These are phyloP conservation scores for Melitaea cinxia DNA, from an alignment of 1,140 invertebrate species.

Conservation along the genomic window DNA sequence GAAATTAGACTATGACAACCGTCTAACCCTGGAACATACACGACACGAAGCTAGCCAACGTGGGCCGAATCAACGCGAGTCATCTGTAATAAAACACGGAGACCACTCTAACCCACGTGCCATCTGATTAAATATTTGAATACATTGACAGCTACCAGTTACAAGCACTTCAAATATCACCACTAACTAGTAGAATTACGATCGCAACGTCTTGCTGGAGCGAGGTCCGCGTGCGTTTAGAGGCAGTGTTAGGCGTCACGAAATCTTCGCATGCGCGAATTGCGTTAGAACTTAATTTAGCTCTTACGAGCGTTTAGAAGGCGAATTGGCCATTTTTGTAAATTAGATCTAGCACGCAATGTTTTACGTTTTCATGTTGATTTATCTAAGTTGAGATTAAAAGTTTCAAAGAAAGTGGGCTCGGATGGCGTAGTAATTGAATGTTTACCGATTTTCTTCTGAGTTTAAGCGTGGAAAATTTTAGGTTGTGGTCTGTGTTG, in stretches of 20 bases:
- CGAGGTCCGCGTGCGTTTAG: conserved; percentile 20
- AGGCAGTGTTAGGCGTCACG: conserved; percentile 45
- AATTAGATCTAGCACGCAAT: conserved; percentile 75
- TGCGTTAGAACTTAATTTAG: conserved; percentile 75
- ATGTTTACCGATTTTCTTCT: conserved; percentile 16
- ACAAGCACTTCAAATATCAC: conserved; percentile 29
- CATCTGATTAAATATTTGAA: conserved; percentile 73
- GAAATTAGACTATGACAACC: conserved; percentile 50
- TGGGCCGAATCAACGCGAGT: conserved; percentile 66
- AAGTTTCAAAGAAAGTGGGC: conserved; percentile 38
- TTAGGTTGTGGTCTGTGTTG: conserved; percentile 16
- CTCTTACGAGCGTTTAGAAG: conserved; percentile 73
- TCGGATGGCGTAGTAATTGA: conserved; percentile 22
- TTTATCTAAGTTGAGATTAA: conserved; percentile 42
- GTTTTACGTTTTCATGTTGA: conserved; percentile 45
- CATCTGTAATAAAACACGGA: conserved; percentile 73
- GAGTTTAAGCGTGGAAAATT: conserved; percentile 12
- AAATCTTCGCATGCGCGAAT: conserved; percentile 53
- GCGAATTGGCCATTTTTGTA: conserved; percentile 62
- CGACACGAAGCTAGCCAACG: conserved; percentile 52
- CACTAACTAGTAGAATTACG: conserved; percentile 26
- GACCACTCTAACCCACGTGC: conserved; percentile 65
- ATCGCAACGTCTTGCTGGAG: conserved; percentile 8
- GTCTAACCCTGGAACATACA: conserved; percentile 49
- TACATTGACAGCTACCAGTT: conserved; percentile 66